Evolutionary conservation across 2,888 invertebrate species (phyloP).

Genomic region (Stenotaenia linearis): DNA sequence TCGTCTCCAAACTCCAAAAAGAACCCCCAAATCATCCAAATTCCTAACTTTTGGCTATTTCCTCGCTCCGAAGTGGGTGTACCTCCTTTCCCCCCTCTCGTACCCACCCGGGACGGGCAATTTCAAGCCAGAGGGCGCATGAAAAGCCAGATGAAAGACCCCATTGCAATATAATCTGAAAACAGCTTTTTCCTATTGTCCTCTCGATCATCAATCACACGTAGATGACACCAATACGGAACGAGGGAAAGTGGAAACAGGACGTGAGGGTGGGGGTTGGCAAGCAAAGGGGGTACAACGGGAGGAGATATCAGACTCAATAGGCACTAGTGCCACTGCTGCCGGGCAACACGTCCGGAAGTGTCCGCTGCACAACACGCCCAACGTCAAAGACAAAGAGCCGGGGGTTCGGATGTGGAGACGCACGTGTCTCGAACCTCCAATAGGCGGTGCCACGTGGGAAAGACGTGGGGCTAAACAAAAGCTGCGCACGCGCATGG

Average conservation of each 20-base stretch:
- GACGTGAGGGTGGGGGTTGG: background rate
- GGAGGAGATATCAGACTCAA: background rate
- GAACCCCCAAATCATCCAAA: background rate
- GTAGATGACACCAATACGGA: conserved; percentile 34
- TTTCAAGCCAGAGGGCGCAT: conserved; percentile 33
- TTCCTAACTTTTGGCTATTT: background rate
- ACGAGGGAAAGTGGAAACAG: background rate
- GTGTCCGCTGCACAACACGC: conserved; percentile 15
- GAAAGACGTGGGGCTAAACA: conserved; percentile 1
- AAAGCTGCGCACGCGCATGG: background rate
- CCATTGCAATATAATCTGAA: conserved; percentile 35
- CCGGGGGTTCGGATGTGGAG: background rate
- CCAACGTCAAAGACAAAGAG: background rate
- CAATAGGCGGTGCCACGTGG: background rate
- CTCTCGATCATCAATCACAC: conserved; percentile 34
- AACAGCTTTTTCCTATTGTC: conserved; percentile 34
- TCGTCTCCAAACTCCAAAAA: too few relatives aligned
- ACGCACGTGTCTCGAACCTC: background rate
- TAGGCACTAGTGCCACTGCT: background rate
- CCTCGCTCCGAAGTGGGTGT: too few relatives aligned
- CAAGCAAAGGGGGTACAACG: background rate
- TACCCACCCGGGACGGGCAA: conserved; percentile 19
- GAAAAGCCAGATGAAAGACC: conserved; percentile 33
- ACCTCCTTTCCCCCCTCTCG: background rate
- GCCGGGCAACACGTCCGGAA: conserved; percentile 15